Conservation (phyloP, 2,888 invertebrate species). For the Lasioglossum morio region DNA sequence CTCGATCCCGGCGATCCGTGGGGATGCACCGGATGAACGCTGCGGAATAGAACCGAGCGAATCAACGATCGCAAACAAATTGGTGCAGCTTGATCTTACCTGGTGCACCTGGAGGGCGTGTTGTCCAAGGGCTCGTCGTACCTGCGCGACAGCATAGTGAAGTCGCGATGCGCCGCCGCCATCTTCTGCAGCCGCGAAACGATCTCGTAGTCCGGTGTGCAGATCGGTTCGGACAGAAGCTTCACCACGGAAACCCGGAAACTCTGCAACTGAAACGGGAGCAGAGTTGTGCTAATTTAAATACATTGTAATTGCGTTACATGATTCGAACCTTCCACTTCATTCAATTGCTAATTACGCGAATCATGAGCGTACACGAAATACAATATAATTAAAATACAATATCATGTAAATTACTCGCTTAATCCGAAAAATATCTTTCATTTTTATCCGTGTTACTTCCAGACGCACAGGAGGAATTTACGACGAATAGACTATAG, state of each 20-base stretch:
- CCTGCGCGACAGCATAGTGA: conserved; percentile 92
- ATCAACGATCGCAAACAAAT: no score
- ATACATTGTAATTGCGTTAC: no score
- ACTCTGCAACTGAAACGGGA: conserved; percentile 86
- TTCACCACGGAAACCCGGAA: conserved; percentile 91
- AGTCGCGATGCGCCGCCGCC: conserved; percentile 94
- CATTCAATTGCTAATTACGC: no score
- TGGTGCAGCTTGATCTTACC: conserved; percentile 65
- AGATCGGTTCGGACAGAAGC: conserved; percentile 90
- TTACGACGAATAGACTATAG: no score
- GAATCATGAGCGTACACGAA: no score
- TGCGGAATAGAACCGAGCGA: conserved; percentile 51
- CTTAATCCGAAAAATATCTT: no score
- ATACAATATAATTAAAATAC: no score
- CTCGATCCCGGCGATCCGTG: conserved; percentile 85
- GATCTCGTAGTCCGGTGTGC: conserved; percentile 91
- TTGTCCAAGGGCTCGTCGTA: conserved; percentile 87
- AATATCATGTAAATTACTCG: no score
- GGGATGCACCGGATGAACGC: conserved; percentile 85
- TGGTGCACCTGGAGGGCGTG: conserved; percentile 84
- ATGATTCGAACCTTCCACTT: no score
- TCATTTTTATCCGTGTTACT: no score
- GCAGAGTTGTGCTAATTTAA: no score
- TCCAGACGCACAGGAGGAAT: no score
- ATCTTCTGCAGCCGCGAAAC: conserved; percentile 92